Conservation (phyloP, 2,113 vertebrate species). For the Cinclus cinclus region DNA sequence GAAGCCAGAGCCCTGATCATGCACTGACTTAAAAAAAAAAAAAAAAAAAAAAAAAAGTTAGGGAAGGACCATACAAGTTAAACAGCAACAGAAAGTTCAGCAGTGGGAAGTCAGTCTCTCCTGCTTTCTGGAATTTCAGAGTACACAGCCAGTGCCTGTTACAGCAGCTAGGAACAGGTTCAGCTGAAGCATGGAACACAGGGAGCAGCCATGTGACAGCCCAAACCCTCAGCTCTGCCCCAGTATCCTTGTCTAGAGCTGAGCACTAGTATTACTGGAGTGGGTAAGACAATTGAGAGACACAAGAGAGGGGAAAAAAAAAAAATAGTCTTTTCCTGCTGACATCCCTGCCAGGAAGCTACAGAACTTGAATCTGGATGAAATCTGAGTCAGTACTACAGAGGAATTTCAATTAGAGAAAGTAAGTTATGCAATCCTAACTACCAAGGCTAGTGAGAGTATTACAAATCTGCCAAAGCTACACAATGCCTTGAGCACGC, state of each 20-base stretch:
- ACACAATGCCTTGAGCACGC: fast-evolving
- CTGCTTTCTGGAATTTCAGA: neutral
- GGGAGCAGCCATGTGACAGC: neutral
- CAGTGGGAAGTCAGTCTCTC: neutral
- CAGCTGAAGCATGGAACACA: neutral
- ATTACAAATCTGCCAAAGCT: neutral
- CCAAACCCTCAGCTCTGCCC: neutral
- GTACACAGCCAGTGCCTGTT: neutral
- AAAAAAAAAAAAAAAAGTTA: neutral
- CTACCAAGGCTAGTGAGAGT: neutral
- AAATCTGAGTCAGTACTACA: neutral
- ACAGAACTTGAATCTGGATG: neutral
- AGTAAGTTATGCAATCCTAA: neutral
- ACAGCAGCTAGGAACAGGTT: neutral
- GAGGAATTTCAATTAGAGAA: neutral
- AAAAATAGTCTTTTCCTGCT: neutral
- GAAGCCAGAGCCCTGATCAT: neutral
- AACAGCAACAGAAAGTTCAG: neutral
- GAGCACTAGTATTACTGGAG: neutral
- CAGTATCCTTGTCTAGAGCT: neutral
- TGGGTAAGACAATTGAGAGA: neutral
- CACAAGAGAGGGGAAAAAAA: neutral
- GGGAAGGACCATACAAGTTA: neutral
- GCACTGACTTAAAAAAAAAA: neutral
- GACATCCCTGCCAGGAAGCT: neutral